Conservation (phyloP, 2,888 invertebrate species). For the Drosophila gaucha region DNA sequence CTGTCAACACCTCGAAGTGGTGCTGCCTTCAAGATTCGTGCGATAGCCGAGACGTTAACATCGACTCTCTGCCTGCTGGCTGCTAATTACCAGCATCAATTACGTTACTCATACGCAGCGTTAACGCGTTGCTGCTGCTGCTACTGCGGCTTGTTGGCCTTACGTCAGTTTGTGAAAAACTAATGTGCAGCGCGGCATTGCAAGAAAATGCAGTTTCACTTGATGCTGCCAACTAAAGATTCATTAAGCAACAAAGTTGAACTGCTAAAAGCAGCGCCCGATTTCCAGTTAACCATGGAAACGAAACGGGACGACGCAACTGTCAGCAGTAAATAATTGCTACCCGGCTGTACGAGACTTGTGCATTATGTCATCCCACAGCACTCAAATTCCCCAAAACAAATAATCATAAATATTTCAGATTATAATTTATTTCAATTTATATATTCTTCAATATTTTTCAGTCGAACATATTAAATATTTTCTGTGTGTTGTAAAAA, state of each 20-base stretch:
- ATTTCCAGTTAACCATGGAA: constrained; percentile 68
- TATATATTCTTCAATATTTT: constrained; percentile 2
- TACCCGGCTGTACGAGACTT: constrained; percentile 2
- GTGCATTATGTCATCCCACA: constrained; percentile 9
- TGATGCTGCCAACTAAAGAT: constrained; percentile 81
- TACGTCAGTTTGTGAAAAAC: constrained; percentile 62
- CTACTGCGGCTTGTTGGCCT: constrained; percentile 58
- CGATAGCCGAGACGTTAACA: constrained; percentile 24
- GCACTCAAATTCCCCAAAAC: constrained; percentile 3
- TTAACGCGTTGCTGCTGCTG: constrained; percentile 24
- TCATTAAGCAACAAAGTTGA: constrained; percentile 37
- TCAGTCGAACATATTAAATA: not conserved
- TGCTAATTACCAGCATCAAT: constrained; percentile 72
- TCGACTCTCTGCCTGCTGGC: constrained; percentile 6
- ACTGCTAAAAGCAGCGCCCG: constrained; percentile 25
- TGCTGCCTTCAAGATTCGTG: constrained; percentile 14
- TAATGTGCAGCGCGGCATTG: constrained; percentile 74
- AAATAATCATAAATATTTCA: constrained; percentile 3
- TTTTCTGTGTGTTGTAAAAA: not conserved
- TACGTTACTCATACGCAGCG: constrained; percentile 72
- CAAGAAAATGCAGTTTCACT: constrained; percentile 84
- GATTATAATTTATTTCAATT: constrained; percentile 4
- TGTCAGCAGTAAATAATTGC: constrained; percentile 22
- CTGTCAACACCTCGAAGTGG: constrained; percentile 65
- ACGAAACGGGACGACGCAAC: constrained; percentile 53